Base-by-base conservation (phyloP, 2,113 vertebrate species). In the Canis aureus region DNA sequence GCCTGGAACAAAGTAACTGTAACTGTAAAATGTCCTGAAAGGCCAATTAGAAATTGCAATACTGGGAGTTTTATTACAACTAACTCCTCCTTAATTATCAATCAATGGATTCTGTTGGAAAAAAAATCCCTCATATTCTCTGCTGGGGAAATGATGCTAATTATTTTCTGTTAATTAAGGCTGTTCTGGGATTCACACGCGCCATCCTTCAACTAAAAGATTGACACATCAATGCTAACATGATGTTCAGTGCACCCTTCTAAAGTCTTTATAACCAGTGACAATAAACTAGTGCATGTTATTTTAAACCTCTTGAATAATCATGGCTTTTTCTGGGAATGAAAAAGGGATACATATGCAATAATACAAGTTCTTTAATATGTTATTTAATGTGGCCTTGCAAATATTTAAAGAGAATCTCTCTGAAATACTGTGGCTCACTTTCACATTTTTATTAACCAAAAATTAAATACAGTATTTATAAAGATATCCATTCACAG, bases 101-200 rank as follows among this genome's bases (percentile, higher is more conserved):
- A 99, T 99, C 99, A 99, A 99, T 99, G 99, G 97, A 98, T 99
- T 98, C 98, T 94, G 98, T 97, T 98, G 94, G 49, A 98, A 98
- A 98, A 98, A 98, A 98, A 98, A 98, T 86, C 4, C 90, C 95
- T 98, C 96, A 97, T 98, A 99, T 98, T 99, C 99, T 99, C 99
- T 99, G 97, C 98, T 99, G 99, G 99, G 98, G 98, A 98, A 99
- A 98, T 99, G 98, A 99, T 99, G 98, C 98, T 99, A 99, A 99
- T 99, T 99, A 99, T 99, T 99, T 99, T 98, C 98, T 99, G 98
- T 99, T 99, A 99, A 99, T 99, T 99, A 99, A 99, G 98, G 95
- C 98, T 99, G 99, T 98, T 98, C 98, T 99, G 99, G 98, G 98
- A 99, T 98, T 99, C 98, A 98, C 98, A 97, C 71, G 27, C 98